Evolutionary conservation across 2,113 vertebrate genomes (phyloP).

Genomic region (Ammodytes dubius): DNA sequence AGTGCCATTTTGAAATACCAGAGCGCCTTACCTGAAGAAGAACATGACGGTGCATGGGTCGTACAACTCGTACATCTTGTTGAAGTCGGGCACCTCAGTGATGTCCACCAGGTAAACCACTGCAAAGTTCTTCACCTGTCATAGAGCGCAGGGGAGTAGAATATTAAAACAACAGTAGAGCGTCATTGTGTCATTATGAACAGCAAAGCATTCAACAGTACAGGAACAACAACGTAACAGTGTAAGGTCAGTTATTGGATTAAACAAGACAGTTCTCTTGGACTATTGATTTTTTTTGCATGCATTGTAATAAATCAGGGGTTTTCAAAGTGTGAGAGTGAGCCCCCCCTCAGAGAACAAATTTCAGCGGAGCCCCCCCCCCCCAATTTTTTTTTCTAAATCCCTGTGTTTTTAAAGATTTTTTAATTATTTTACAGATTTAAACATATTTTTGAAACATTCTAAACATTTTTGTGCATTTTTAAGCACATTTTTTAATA

Average conservation of each 20-base stretch:
- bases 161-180: neutral
- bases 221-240: neutral
- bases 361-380: no score
- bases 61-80: slow-evolving; percentile 99
- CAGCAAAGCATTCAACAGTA: neutral
- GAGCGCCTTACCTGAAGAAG: slow-evolving; percentile 92
- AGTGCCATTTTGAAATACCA: neutral
- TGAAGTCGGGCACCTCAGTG: slow-evolving; percentile 99
- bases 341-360: no score
- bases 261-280: neutral
- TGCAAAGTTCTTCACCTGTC: slow-evolving; percentile 98
- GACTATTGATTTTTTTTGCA: neutral
- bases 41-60: slow-evolving; percentile 99
- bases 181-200: neutral
- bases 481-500: no score
- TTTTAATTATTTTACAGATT: no score
- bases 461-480: no score
- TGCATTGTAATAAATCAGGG: neutral
- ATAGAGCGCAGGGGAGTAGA: neutral
- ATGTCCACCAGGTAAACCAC: slow-evolving; percentile 99
- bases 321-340: no score
- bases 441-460: no score
- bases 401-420: no score
- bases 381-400: no score
- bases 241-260: neutral